phyloP scores from a whole-genome alignment of 2,888 invertebrate genomes.

The Coleophora deauratella region DNA sequence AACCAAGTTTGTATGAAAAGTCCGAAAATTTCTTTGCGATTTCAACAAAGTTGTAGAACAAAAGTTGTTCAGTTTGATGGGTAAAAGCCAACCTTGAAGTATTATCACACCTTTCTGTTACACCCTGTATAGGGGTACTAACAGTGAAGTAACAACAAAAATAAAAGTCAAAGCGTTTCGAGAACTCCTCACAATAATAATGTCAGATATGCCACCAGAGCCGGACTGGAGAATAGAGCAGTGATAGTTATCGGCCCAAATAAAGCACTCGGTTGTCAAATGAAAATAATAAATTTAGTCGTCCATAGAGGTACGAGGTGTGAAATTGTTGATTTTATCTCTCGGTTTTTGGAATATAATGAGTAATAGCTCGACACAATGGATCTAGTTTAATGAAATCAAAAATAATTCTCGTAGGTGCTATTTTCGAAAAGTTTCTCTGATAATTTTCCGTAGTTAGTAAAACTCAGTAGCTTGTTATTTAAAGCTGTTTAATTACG shows the following conservation, averaged over 20 bases:
- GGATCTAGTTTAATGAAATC: slow-evolving; percentile 11
- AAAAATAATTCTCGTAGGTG: too few relatives aligned
- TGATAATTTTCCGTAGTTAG: too few relatives aligned
- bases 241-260: slow-evolving; percentile 51
- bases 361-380: not conserved
- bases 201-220: slow-evolving; percentile 23
- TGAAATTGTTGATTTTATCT: slow-evolving; percentile 64
- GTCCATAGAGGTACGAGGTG: slow-evolving; percentile 52
- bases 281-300: slow-evolving; percentile 27
- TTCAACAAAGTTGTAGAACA: too few relatives aligned
- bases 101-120: too few relatives aligned
- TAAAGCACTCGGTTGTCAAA: slow-evolving; percentile 49
- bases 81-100: too few relatives aligned
- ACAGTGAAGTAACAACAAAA: slow-evolving; percentile 26
- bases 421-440: too few relatives aligned
- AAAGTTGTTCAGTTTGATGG: too few relatives aligned
- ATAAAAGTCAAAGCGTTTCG: slow-evolving; percentile 37
- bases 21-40: too few relatives aligned
- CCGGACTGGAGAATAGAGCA: slow-evolving; percentile 21
- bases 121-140: too few relatives aligned
- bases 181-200: slow-evolving; percentile 42
- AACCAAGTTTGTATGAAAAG: too few relatives aligned
- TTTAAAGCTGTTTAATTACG: too few relatives aligned
- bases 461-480: too few relatives aligned
- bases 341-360: slow-evolving; percentile 14